These are phyloP conservation scores for Trachelus tabidus DNA, from an alignment of 2,888 invertebrate genomes.

Conservation along the genomic window DNA sequence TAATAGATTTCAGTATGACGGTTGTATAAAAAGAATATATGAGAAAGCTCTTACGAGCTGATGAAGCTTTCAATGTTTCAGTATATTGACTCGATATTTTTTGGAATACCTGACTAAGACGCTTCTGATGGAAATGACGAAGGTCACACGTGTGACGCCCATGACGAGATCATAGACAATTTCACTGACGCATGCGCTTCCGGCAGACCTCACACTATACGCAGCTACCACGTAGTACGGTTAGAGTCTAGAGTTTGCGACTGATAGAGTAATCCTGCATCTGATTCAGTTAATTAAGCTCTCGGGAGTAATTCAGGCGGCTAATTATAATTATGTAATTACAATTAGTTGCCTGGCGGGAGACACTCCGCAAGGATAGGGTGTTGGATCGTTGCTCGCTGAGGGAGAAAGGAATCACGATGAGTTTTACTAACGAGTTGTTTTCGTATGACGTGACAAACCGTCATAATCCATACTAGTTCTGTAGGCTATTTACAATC, in stretches of 20 bases:
- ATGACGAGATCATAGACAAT: background rate
- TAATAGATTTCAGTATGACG: background rate
- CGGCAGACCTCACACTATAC: background rate
- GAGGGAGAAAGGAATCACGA: slow-evolving; percentile 8
- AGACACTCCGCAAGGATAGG: slow-evolving; percentile 28
- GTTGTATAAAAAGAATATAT: background rate
- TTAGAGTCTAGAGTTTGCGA: background rate
- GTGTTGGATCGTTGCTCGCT: slow-evolving; percentile 12
- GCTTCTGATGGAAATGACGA: background rate
- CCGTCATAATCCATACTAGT: background rate
- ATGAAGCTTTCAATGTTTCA: background rate
- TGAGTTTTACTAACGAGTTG: slow-evolving; percentile 27
- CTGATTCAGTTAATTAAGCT: slow-evolving; percentile 26
- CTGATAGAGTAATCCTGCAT: slow-evolving; percentile 4
- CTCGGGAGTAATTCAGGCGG: slow-evolving; percentile 23
- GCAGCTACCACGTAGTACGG: background rate
- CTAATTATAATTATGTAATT: slow-evolving; percentile 38
- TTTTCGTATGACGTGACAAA: background rate
- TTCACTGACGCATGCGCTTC: background rate
- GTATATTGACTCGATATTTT: background rate
- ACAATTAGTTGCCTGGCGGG: slow-evolving; percentile 29
- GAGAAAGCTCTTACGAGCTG: background rate
- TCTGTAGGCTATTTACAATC: background rate
- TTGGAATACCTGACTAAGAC: background rate
- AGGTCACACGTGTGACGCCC: background rate